Evolutionary conservation across 2,797 vertebrate species (phyloP).

Genomic region (Chiropotes sagulatus): DNA sequence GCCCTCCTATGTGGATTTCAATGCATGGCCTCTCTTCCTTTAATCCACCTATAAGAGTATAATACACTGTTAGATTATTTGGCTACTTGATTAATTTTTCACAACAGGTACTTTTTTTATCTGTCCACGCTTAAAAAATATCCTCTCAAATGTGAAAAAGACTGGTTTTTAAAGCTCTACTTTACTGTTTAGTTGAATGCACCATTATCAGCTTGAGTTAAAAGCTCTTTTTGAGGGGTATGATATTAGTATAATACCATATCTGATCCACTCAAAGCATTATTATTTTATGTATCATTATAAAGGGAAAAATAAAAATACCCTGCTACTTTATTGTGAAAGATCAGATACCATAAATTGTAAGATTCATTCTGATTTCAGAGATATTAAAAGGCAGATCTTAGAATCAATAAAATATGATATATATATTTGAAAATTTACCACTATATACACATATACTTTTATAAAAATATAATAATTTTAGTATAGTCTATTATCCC

Average conservation of each 20-base stretch:
- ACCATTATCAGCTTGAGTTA: not conserved
- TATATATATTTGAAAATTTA: not conserved
- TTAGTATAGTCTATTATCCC: not conserved
- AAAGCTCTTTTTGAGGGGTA: constrained; percentile 10
- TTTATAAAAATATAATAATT: not conserved
- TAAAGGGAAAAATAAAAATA: not conserved
- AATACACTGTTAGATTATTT: not conserved
- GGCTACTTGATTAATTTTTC: not conserved
- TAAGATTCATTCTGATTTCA: constrained; percentile 17
- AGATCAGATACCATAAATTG: not conserved
- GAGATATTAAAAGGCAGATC: not conserved
- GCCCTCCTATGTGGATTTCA: not conserved
- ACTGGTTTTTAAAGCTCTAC: not conserved
- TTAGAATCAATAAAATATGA: not conserved
- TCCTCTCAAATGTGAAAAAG: constrained; percentile 49
- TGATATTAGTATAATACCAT: not conserved
- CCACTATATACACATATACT: not conserved
- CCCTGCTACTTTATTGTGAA: not conserved
- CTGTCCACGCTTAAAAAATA: not conserved
- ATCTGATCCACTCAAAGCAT: not conserved
- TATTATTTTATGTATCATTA: constrained; percentile 24
- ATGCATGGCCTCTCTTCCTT: not conserved
- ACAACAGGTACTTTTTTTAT: constrained; percentile 33
- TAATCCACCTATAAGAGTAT: not conserved
- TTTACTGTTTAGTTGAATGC: constrained; percentile 61